A percentile compares a stretch with the other conserved stretches of the same genome.
These are phyloP conservation scores for Tupaia chinensis DNA, from an alignment of 2,113 vertebrate species.

Conservation along the genomic window DNA sequence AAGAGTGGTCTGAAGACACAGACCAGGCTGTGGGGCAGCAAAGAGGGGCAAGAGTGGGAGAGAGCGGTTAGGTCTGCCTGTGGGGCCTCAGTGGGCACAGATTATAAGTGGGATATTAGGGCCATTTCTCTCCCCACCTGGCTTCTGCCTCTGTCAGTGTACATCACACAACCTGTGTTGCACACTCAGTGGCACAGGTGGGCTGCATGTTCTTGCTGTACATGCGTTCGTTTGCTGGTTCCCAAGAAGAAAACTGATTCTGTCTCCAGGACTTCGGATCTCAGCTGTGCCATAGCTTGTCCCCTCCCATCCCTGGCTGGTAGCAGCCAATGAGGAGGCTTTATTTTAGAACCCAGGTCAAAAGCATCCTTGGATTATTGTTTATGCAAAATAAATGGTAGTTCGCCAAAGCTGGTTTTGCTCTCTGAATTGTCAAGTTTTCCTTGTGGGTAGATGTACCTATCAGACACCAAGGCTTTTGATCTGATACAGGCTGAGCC, in stretches of 20 bases:
- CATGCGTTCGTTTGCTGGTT: background rate
- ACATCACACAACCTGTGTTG: background rate
- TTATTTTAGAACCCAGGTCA: background rate
- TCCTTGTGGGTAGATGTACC: background rate
- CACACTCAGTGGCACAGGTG: background rate
- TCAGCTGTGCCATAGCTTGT: fast-evolving
- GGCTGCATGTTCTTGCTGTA: background rate
- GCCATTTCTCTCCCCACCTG: background rate
- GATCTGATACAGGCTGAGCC: background rate
- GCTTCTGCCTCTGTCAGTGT: background rate
- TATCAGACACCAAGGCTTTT: background rate
- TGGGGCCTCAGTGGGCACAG: background rate
- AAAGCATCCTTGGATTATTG: fast-evolving
- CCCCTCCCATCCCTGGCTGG: fast-evolving
- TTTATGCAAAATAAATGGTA: no score
- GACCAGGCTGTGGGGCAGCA: background rate
- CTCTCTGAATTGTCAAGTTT: background rate
- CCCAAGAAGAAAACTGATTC: background rate
- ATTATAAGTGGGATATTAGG: background rate
- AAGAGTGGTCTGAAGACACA: background rate
- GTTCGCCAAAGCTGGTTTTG: fast-evolving
- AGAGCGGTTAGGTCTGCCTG: background rate
- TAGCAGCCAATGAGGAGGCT: fast-evolving
- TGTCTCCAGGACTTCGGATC: background rate
- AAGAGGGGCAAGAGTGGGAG: fast-evolving